These are phyloP conservation scores for Lates japonicus DNA, from an alignment of 2,797 vertebrate species.

Conservation along the genomic window DNA sequence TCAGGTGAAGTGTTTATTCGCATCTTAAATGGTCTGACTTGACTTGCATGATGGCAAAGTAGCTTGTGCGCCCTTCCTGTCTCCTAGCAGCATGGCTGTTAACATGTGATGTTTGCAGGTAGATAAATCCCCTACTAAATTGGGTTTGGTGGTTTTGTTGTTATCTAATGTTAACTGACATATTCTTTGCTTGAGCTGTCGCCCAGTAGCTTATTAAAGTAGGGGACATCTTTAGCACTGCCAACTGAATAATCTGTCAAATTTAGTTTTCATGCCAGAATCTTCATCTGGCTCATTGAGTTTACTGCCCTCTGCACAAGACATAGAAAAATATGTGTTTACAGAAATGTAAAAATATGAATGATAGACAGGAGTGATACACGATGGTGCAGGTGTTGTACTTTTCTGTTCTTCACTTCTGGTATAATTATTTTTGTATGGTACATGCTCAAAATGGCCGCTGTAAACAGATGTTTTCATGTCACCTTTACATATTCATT, in stretches of 20 bases:
- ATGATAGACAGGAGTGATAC: slow-evolving; percentile 18
- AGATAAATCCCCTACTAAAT: background rate
- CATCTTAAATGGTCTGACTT: background rate
- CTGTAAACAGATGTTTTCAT: slow-evolving; percentile 25
- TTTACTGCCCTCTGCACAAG: slow-evolving; percentile 1
- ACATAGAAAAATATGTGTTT: background rate
- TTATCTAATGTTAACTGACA: background rate
- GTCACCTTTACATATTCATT: slow-evolving; percentile 20
- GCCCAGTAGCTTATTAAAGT: background rate
- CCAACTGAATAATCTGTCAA: background rate
- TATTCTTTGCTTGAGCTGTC: background rate
- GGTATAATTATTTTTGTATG: background rate
- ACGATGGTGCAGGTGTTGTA: background rate
- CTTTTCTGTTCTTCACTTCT: background rate
- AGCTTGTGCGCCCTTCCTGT: background rate
- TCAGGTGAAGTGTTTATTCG: background rate
- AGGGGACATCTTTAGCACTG: background rate
- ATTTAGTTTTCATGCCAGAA: slow-evolving; percentile 3
- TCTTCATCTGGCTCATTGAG: slow-evolving; percentile 10
- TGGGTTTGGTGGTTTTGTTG: background rate
- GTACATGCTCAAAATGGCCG: slow-evolving; percentile 12
- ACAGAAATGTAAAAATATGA: slow-evolving; percentile 14
- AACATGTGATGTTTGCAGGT: background rate
- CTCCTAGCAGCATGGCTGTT: background rate
- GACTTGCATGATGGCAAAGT: background rate